These are phyloP conservation scores for Phrynocephalus forsythii DNA, from an alignment of 2,797 vertebrate species.

Conservation along the genomic window DNA sequence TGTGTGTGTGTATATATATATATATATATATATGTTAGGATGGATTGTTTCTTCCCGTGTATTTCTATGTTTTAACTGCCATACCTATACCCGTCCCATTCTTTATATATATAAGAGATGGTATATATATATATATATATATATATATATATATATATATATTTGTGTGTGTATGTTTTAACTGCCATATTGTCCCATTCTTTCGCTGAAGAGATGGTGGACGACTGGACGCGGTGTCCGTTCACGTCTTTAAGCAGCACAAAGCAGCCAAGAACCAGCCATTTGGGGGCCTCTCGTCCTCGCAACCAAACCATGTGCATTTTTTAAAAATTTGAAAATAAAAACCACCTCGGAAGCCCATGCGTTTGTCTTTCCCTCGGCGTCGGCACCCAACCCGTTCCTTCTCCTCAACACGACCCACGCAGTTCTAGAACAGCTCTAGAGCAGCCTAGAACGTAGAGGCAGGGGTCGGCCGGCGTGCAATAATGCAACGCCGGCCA, in stretches of 20 bases:
- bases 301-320: conserved; percentile 23
- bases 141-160: neutral
- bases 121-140: no score
- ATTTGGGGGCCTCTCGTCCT: neutral
- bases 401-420: no score
- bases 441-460: no score
- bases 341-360: conserved; percentile 21
- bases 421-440: no score
- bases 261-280: conserved; percentile 14
- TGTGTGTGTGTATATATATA: no score
- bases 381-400: no score
- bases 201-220: neutral
- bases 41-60: no score
- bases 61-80: no score
- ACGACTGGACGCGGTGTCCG: neutral
- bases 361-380: neutral
- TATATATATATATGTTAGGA: no score
- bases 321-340: conserved; percentile 34
- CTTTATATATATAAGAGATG: no score
- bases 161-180: neutral
- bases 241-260: conserved; percentile 27
- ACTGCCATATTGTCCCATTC: neutral
- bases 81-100: no score
- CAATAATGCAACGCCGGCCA: neutral
- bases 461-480: neutral